Evolutionary conservation across 2,888 invertebrate species (phyloP), one percentile per base, ranked within the genome.

Genomic region (Sphecodes monilicornis): DNA sequence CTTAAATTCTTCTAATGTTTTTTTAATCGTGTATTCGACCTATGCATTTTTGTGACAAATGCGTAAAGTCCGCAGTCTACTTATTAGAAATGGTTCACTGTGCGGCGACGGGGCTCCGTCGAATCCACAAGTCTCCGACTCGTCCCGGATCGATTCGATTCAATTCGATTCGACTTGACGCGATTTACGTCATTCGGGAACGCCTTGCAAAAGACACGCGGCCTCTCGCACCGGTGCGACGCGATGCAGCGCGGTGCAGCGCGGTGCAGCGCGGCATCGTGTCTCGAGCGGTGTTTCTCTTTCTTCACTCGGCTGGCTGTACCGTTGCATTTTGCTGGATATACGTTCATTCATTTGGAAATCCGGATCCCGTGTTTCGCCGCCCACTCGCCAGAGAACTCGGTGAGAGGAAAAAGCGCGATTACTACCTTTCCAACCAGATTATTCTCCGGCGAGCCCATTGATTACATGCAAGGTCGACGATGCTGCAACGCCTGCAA

Each of bases 391-490:
- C 4, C 79, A 72, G 26, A 70, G 75, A 82, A 43, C 71, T 43
- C 46, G 79, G 82, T 46, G 85, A 79, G 77, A 86, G 86, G 85
- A 78, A 86, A 86, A 85, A 86, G 82, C 86, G 78, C 86, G 86
- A 85, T 86, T 82, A 76, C 86, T 85, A 81, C 86, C 86, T 86
- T 81, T 74, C 86, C 80, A 71, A 68, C 71, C 76, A 43, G 83
- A 87, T 86, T 86, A 87, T 81, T 81, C 86, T 83, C 80, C 72
- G 75, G 32, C 50, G 78, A 64, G 86, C 68, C 83, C 86, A 86
- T 86, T 86, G 86, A 87, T 86, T 86, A 85, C 80, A 78, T 46
- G 86, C 86, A 83, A 86, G 83, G 82, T 85, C 86, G 86, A 43
- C 36, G 86, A 82, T 86, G 82, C 78, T 74, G 80, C 86, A 77